Conservation (phyloP, 2,113 vertebrate species). For the Catharus fuscescens region DNA sequence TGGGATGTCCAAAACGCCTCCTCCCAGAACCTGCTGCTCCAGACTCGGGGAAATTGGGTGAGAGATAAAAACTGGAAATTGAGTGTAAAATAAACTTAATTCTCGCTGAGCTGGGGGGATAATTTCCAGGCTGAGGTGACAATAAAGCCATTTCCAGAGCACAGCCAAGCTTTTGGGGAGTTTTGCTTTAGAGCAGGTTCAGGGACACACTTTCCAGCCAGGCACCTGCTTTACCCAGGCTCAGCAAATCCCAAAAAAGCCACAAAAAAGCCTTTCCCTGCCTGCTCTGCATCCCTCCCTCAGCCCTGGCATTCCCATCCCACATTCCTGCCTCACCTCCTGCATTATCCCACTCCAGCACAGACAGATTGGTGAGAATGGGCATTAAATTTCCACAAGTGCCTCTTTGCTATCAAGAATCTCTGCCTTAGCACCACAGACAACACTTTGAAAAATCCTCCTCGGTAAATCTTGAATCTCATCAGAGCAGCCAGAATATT, state of each 20-base stretch:
- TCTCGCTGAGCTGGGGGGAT: not conserved
- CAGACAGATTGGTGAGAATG: not conserved
- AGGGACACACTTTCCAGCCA: rapidly evolving
- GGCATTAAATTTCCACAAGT: not conserved
- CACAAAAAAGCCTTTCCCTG: not conserved
- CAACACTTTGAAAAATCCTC: not conserved
- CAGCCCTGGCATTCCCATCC: not conserved
- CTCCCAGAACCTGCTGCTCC: not conserved
- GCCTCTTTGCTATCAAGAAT: not conserved
- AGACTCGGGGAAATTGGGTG: rapidly evolving
- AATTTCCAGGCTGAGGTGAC: not conserved
- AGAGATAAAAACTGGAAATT: too few species aligned
- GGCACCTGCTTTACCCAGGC: not conserved
- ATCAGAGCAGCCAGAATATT: not conserved
- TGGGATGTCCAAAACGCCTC: not conserved
- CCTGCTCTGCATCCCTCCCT: not conserved
- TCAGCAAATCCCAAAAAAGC: not conserved
- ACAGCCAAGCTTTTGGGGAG: not conserved
- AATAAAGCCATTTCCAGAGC: rapidly evolving
- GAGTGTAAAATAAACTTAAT: not conserved
- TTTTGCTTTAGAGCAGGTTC: not conserved
- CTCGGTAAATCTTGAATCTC: not conserved
- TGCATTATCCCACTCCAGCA: not conserved
- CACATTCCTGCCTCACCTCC: not conserved
- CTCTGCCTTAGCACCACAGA: not conserved